Percentiles rank a stretch among this genome's conserved stretches.
Conservation (phyloP, 2,888 invertebrate genomes). For the Acanthoscelides obtectus region DNA sequence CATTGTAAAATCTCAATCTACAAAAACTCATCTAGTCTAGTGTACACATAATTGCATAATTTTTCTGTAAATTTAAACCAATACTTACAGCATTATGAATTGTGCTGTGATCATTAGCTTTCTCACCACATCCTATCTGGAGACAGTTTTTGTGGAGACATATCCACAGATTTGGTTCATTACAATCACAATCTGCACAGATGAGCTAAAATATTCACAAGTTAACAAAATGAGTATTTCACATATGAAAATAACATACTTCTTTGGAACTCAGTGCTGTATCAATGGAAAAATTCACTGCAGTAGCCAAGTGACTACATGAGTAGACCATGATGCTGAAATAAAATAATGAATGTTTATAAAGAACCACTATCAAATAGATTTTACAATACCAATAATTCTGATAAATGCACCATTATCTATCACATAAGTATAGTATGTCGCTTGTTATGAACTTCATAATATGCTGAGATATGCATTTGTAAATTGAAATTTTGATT, state of each 20-base stretch:
- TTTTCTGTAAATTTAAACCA: not conserved
- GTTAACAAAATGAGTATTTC: not conserved
- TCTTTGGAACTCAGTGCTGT: conserved; percentile 36
- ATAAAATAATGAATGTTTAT: not conserved
- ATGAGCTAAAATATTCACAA: conserved; percentile 16
- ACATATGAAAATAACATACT: conserved; percentile 25
- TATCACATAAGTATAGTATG: not conserved
- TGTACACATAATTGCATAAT: too few species aligned
- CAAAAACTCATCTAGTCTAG: too few species aligned
- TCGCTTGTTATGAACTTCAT: not conserved
- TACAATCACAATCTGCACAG: conserved; percentile 69
- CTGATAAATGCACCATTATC: not conserved
- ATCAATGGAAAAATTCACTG: conserved; percentile 39
- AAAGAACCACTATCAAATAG: not conserved
- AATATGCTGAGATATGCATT: conserved; percentile 1
- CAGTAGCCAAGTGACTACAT: conserved; percentile 38
- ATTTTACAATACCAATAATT: not conserved
- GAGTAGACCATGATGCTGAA: conserved; percentile 28
- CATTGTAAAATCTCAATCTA: too few species aligned
- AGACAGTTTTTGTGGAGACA: conserved; percentile 77
- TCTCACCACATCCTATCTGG: conserved; percentile 79
- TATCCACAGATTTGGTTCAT: conserved; percentile 80
- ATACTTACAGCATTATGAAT: conserved; percentile 66
- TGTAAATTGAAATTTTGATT: not conserved
- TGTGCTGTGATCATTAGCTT: conserved; percentile 77